Base-by-base conservation (phyloP, 2,888 invertebrate genomes). In the Lydus trimaculatus region DNA sequence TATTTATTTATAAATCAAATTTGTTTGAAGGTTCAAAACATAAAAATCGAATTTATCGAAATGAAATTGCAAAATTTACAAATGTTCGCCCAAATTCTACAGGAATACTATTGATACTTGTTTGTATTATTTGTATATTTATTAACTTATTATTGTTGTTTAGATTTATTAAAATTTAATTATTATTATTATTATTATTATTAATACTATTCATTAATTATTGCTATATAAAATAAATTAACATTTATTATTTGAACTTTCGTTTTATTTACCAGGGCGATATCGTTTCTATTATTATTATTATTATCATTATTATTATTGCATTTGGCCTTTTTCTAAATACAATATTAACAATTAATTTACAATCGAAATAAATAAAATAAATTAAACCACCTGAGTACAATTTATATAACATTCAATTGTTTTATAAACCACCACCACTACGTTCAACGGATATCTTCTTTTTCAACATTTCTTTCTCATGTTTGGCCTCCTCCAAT, bases 361-460 rank as follows among this genome's bases (percentile, higher is more conserved):
- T 20, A 48, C 48, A 48, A 48, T 8, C 23, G 4, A 56, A 25
- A 13, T 13, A 11, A 25, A 56, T 56, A 20, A 56, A 56, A 25
- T 56, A 56, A 56, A 56, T 48, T 20, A 48, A 20, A 48, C 4
- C 56, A 56, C 56, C 56, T 56, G 56, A 56, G 56, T 56, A 56
- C 15, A 56, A 56, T 56, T 25, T 15, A 4, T 23, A 23, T 6
- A n/a, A 48, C 48, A 33, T 48, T 31, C 43, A 63, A 60, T 58
- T 61, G 31, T 52, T 81, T 89, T 94, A 98, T 78, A 98, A 87
- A 76, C 98, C 98, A 76, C 98, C 98, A 23, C 98, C 98, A 78
- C 97, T 98, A 81, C 98, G 91, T 84, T 98, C 97, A 1, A 98
- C 97, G 39, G 92, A 91, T 82, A 96, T 94, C 85, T 93, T 92